phyloP scores from a whole-genome alignment of 2,113 vertebrate species.

The Ictalurus furcatus region DNA sequence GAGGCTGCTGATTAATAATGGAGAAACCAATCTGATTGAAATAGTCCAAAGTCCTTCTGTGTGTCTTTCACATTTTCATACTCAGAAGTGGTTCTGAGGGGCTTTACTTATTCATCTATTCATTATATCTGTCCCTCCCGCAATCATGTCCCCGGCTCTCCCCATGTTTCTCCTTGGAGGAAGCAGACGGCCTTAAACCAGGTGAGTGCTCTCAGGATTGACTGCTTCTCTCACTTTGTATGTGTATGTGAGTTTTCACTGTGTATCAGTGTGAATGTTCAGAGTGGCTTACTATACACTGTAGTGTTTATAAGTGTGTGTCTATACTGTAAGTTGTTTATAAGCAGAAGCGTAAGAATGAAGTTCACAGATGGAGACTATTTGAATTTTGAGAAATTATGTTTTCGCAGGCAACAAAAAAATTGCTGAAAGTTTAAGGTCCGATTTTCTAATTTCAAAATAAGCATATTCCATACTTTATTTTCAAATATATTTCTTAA shows the following conservation, averaged over 20 bases:
- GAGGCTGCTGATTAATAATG: constrained; percentile 55
- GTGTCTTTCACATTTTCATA: constrained; percentile 53
- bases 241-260: not conserved
- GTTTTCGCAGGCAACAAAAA: not conserved
- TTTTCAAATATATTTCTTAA: not conserved
- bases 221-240: not conserved
- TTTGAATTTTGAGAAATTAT: not conserved
- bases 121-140: constrained; percentile 50
- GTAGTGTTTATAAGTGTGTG: not conserved
- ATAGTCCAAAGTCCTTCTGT: constrained; percentile 49
- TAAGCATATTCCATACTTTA: not conserved
- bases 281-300: not conserved
- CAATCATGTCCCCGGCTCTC: not conserved
- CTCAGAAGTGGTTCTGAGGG: constrained; percentile 27
- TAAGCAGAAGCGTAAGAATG: not conserved
- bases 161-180: constrained; percentile 18
- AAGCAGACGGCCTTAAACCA: constrained; percentile 16
- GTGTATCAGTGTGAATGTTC: not conserved
- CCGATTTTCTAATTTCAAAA: not conserved
- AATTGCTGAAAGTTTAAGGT: not conserved
- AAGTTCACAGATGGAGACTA: not conserved
- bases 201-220: not conserved
- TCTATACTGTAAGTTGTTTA: not conserved
- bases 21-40: constrained; percentile 49
- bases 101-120: constrained; percentile 62